Evolutionary conservation across 2,113 vertebrate species (phyloP).

Genomic region (Lepisosteus osseus): DNA sequence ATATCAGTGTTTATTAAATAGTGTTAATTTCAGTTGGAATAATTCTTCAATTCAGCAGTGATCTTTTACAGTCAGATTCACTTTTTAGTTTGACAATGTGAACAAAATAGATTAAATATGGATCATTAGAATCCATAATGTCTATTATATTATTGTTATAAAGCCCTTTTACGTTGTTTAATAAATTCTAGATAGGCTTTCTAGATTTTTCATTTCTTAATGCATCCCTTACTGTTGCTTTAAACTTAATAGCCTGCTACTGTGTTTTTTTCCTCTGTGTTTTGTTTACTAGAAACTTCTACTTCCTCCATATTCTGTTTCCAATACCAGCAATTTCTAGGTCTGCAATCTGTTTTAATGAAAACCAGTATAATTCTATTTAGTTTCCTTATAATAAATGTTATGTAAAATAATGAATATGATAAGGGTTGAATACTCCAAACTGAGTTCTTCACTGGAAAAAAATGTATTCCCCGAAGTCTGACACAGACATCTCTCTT

Average conservation of each 20-base stretch:
- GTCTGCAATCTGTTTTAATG: not conserved
- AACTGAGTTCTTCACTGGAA: conserved; percentile 45
- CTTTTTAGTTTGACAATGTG: too few relatives aligned
- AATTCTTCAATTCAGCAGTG: too few relatives aligned
- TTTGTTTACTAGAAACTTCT: conserved; percentile 7
- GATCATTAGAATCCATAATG: too few relatives aligned
- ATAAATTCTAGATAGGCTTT: too few relatives aligned
- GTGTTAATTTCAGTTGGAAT: too few relatives aligned
- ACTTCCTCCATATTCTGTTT: not conserved
- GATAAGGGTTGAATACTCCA: conserved; percentile 47
- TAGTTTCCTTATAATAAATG: conserved; percentile 1
- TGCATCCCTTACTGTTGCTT: not conserved
- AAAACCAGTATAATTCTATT: conserved; percentile 10
- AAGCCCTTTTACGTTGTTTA: too few relatives aligned
- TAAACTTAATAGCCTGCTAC: not conserved
- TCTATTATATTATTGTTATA: too few relatives aligned
- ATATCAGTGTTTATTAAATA: too few relatives aligned
- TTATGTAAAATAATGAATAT: conserved; percentile 40
- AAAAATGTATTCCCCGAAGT: conserved; percentile 35
- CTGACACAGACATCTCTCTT: conserved; percentile 55
- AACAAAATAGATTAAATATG: too few relatives aligned
- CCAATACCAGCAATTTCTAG: not conserved
- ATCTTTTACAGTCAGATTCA: too few relatives aligned
- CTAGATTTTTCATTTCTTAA: too few relatives aligned
- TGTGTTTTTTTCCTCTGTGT: not conserved